Evolutionary conservation across 2,113 vertebrate genomes (phyloP).

Genomic region (Dasyurus viverrinus): DNA sequence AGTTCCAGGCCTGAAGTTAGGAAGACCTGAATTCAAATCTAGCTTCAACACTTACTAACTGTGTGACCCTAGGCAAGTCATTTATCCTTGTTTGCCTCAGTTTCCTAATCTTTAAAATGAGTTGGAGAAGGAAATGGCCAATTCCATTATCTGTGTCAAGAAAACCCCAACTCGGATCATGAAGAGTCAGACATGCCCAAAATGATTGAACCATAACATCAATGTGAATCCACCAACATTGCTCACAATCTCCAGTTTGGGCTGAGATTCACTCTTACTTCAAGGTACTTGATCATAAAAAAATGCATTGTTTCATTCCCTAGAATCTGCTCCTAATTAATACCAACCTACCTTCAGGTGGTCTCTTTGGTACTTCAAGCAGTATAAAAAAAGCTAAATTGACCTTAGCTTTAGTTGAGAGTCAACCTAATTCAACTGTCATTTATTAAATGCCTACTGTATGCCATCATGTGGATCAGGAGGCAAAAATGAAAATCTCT

Average conservation of each 20-base stretch:
- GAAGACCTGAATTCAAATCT: not conserved
- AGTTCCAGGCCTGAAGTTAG: not conserved
- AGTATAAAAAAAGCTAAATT: not conserved
- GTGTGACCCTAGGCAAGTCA: not conserved
- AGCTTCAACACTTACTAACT: not conserved
- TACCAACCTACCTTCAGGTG: not conserved
- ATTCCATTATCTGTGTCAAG: not conserved
- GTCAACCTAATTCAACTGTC: not conserved
- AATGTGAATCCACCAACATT: not conserved
- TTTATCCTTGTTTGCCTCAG: not conserved
- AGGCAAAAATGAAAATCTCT: not conserved
- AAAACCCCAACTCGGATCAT: not conserved
- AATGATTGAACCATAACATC: not conserved
- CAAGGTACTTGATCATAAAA: not conserved
- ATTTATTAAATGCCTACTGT: not conserved
- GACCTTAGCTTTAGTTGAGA: not conserved
- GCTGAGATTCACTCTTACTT: not conserved
- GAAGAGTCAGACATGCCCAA: not conserved
- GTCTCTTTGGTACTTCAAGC: not conserved
- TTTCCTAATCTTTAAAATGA: not conserved
- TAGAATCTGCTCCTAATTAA: not conserved
- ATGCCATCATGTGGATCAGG: not conserved
- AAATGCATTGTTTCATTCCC: not conserved
- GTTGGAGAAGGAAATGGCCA: not conserved
- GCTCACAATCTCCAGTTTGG: not conserved